phyloP scores from a whole-genome alignment of 1,140 invertebrate species.

The Euwallacea similis region DNA sequence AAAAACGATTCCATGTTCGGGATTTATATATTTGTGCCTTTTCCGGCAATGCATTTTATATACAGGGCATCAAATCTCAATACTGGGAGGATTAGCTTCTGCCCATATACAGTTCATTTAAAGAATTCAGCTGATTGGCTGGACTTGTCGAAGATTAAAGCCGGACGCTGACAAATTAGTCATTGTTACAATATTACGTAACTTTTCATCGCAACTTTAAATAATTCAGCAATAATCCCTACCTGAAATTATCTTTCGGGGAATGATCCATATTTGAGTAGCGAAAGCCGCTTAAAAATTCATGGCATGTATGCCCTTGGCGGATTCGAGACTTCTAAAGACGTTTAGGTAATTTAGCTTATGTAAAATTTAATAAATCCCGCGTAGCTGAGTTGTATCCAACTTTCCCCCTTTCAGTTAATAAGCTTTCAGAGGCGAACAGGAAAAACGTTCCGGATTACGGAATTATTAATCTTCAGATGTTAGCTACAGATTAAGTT shows the following conservation, averaged over 20 bases:
- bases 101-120: too few species aligned
- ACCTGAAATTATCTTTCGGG: neutral
- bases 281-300: constrained; percentile 6
- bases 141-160: too few species aligned
- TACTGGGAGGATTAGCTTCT: too few species aligned
- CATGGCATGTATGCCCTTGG: neutral
- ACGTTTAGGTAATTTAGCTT: constrained; percentile 16
- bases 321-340: neutral
- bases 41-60: neutral
- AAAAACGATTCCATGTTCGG: constrained; percentile 4
- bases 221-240: neutral
- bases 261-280: constrained; percentile 1
- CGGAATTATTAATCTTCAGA: constrained; percentile 6
- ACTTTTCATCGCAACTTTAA: too few species aligned
- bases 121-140: too few species aligned
- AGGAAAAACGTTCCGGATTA: constrained; percentile 14
- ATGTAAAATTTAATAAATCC: constrained; percentile 19
- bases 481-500: constrained; percentile 1
- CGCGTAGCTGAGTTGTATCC: constrained; percentile 5
- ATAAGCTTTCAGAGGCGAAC: constrained; percentile 11
- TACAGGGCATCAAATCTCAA: too few species aligned
- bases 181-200: too few species aligned
- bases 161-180: too few species aligned
- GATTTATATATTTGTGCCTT: constrained; percentile 9
- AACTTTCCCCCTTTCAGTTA: constrained; percentile 16